Percentiles rank a stretch among this genome's conserved stretches.
Evolutionary conservation across 2,797 vertebrate species (phyloP).

Genomic region (Heliangelus exortis): DNA sequence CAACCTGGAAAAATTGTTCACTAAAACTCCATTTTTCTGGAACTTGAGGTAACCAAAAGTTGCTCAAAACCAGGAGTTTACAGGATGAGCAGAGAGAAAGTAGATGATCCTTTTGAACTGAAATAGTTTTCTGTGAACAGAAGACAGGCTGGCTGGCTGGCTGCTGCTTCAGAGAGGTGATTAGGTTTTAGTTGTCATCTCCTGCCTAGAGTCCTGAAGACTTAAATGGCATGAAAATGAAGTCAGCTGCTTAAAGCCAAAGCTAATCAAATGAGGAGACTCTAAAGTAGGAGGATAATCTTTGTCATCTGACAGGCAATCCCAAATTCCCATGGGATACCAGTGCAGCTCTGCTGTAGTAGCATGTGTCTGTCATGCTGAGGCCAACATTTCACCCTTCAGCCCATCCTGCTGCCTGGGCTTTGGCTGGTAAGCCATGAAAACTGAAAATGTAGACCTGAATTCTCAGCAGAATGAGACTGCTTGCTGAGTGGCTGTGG

Average conservation of each 20-base stretch:
- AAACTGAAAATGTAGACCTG: neutral
- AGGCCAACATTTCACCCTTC: neutral
- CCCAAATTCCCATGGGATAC: constrained; percentile 18
- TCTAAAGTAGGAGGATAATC: constrained; percentile 16
- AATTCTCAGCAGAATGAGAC: neutral
- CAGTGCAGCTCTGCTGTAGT: neutral
- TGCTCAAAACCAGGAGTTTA: neutral
- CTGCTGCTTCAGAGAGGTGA: neutral
- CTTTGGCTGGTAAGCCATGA: neutral
- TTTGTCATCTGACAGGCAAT: neutral
- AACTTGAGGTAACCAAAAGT: neutral
- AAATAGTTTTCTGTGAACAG: neutral
- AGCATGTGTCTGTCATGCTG: neutral
- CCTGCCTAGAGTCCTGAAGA: neutral
- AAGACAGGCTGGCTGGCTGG: neutral
- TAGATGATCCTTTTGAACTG: neutral
- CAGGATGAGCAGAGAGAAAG: neutral
- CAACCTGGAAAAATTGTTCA: neutral
- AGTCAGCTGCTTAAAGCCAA: constrained; percentile 17
- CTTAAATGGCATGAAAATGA: constrained; percentile 26
- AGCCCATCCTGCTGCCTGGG: accelerated
- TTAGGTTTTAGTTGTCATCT: constrained; percentile 3
- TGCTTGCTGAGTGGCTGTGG: neutral
- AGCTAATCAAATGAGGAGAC: constrained; percentile 41
- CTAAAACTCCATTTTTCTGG: neutral